Percentiles rank a stretch among this genome's conserved stretches.
Conservation (phyloP, 2,797 vertebrate genomes). For the Gymnocypris eckloni region DNA sequence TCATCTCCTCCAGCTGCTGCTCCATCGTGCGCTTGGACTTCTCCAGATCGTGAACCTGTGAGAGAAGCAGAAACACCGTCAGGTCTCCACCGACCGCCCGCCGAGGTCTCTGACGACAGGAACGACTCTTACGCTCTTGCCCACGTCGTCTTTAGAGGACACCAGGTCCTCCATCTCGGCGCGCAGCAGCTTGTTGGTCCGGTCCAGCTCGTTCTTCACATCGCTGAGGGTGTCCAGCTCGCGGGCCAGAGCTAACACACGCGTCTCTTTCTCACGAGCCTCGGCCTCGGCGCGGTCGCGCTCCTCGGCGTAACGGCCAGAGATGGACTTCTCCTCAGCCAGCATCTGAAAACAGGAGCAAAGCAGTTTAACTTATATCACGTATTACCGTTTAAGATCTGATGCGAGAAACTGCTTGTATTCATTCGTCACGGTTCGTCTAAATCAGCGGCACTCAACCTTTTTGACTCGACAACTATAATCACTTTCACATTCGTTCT, state of each 20-base stretch:
- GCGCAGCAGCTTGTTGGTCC: slow-evolving; percentile 91
- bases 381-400: neutral
- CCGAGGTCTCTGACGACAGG: neutral
- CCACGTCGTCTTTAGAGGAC: slow-evolving; percentile 95
- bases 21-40: slow-evolving; percentile 90
- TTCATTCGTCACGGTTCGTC: too few relatives aligned
- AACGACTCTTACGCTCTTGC: slow-evolving; percentile 89
- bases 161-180: slow-evolving; percentile 97
- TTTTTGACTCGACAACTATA: too few relatives aligned
- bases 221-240: slow-evolving; percentile 89
- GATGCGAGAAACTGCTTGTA: neutral
- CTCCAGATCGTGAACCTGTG: slow-evolving; percentile 95
- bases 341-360: slow-evolving; percentile 79
- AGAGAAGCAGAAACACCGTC: neutral
- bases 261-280: slow-evolving; percentile 96
- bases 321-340: slow-evolving; percentile 95
- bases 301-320: slow-evolving; percentile 91
- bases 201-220: slow-evolving; percentile 89
- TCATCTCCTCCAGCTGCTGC: slow-evolving; percentile 91
- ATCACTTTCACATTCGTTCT: neutral
- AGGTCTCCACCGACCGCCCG: neutral
- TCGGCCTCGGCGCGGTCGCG: slow-evolving; percentile 94
- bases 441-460: too few relatives aligned
- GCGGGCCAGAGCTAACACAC: slow-evolving; percentile 87
- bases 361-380: neutral